A percentile compares a stretch with the other conserved stretches of the same genome.
Conservation (phyloP, 2,113 vertebrate species). For the Amblyopsis rosae region DNA sequence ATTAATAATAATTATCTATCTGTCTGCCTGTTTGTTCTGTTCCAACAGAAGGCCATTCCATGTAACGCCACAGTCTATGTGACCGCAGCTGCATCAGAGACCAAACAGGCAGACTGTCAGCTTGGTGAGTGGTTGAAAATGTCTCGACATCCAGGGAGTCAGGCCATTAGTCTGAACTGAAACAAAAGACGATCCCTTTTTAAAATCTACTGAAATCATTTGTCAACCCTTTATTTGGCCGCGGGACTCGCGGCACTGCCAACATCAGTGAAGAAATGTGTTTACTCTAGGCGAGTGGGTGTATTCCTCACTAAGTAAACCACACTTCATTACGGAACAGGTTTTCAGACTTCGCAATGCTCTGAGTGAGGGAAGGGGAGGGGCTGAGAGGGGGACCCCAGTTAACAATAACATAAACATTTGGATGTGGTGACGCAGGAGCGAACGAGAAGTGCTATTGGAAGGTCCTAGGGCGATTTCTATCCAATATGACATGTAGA, state of each 20-base stretch:
- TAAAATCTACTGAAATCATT: not conserved
- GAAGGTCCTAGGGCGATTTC: no score
- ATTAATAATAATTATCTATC: not conserved
- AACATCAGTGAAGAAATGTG: not conserved
- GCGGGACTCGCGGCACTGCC: not conserved
- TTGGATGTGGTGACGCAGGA: no score
- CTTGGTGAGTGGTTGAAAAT: not conserved
- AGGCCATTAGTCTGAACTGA: no score
- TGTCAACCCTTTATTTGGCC: not conserved
- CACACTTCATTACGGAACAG: slow-evolving; percentile 36
- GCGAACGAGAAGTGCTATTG: no score
- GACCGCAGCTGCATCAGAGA: slow-evolving; percentile 28
- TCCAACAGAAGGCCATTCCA: slow-evolving; percentile 45
- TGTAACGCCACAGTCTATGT: slow-evolving; percentile 65
- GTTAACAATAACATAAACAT: no score
- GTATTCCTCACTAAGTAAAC: slow-evolving; percentile 29
- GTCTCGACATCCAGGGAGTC: not conserved
- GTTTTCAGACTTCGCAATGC: not conserved
- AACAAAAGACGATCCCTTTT: not conserved
- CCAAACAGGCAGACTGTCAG: slow-evolving; percentile 38
- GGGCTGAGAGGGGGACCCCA: no score
- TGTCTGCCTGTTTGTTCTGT: not conserved
- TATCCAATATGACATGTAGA: no score
- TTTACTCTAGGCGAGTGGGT: not conserved
- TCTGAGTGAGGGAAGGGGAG: no score